Conservation (phyloP, 2,113 vertebrate species). For the Corvus cornix region DNA sequence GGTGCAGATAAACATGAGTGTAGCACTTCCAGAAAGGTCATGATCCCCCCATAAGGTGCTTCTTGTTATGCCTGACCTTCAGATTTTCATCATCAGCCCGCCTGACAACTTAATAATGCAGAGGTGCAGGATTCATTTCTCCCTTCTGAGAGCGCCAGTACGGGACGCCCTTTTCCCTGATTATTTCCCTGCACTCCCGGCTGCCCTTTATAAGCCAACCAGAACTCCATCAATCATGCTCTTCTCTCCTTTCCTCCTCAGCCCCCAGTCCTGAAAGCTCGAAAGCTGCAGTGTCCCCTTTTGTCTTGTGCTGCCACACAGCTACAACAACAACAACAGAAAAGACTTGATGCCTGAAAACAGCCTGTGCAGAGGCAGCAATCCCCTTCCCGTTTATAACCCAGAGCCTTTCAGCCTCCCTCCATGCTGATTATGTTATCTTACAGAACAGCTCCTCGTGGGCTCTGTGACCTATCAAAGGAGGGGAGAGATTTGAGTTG, state of each 20-base stretch:
- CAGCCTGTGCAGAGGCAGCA: slow-evolving; percentile 29
- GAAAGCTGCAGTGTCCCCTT: slow-evolving; percentile 76
- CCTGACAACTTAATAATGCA: slow-evolving; percentile 96
- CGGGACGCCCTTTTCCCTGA: slow-evolving; percentile 93
- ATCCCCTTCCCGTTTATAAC: neutral
- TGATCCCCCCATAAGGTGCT: slow-evolving; percentile 94
- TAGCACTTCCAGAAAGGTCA: slow-evolving; percentile 92
- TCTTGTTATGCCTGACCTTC: slow-evolving; percentile 99
- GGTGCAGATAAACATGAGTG: slow-evolving; percentile 99
- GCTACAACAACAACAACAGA: slow-evolving; percentile 58
- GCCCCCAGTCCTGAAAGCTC: slow-evolving; percentile 73
- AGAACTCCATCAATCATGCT: slow-evolving; percentile 97
- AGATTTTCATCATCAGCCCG: slow-evolving; percentile 98
- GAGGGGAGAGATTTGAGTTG: neutral
- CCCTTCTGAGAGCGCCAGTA: slow-evolving; percentile 83
- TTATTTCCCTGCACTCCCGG: slow-evolving; percentile 94
- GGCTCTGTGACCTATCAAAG: neutral
- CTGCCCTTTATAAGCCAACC: slow-evolving; percentile 98
- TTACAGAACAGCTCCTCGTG: neutral
- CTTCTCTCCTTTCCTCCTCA: slow-evolving; percentile 81
- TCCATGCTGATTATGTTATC: neutral
- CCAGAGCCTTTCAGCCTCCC: neutral
- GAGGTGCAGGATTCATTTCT: slow-evolving; percentile 88
- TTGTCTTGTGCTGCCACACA: slow-evolving; percentile 73
- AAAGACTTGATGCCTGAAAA: neutral